phyloP scores from a whole-genome alignment of 35 echinoderm and acorn worm species.

The Ptychodera flava region DNA sequence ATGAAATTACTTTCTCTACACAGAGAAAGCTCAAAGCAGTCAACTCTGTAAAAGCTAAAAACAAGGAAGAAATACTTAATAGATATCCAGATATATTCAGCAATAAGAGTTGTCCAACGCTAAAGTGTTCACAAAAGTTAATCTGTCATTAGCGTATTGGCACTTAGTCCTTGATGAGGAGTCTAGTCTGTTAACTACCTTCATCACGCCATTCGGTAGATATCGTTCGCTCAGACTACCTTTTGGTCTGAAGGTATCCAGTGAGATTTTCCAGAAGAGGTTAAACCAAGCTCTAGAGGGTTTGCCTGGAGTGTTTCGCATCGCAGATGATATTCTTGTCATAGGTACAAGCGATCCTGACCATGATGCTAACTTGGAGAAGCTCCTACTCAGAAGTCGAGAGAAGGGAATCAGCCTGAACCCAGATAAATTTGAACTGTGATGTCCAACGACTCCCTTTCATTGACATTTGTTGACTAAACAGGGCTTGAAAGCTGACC shows the following conservation, averaged over 20 bases:
- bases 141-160: background rate
- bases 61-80: background rate
- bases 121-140: constrained; percentile 19
- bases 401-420: constrained; percentile 4
- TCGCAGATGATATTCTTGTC: constrained; percentile 50
- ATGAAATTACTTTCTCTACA: constrained; percentile 32
- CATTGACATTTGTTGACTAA: constrained; percentile 32
- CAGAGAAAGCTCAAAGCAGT: constrained; percentile 2
- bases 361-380: constrained; percentile 9
- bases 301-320: constrained; percentile 32
- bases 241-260: constrained; percentile 43
- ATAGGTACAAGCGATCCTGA: constrained; percentile 14
- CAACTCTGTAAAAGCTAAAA: background rate
- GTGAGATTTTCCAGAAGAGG: constrained; percentile 58
- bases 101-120: background rate
- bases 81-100: constrained; percentile 20
- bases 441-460: background rate
- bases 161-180: background rate
- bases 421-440: background rate
- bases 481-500: constrained; percentile 28
- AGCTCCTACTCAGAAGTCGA: constrained; percentile 11
- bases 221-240: constrained; percentile 5
- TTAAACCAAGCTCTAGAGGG: constrained; percentile 37
- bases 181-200: background rate
- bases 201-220: background rate